phyloP scores from a whole-genome alignment of 2,113 vertebrate species.

The Telmatochromis brachygnathus region DNA sequence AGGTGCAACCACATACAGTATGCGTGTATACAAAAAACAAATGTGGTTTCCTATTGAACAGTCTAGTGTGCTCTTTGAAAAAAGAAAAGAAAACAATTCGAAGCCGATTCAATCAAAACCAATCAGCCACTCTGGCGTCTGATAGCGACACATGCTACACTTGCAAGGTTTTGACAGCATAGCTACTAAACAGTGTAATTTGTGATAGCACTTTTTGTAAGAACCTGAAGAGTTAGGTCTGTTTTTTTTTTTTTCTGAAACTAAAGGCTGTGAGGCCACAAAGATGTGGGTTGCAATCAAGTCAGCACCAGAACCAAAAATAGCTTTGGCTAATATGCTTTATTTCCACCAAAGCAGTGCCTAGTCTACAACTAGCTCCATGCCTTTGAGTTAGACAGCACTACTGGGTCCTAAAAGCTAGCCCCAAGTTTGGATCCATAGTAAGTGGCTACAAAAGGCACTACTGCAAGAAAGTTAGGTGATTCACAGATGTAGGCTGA shows the following conservation, averaged over 20 bases:
- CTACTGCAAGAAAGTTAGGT: not conserved
- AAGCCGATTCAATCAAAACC: not conserved
- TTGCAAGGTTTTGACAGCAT: not conserved
- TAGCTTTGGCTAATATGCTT: not conserved
- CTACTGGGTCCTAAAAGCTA: not conserved
- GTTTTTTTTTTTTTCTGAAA: not conserved
- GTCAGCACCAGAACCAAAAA: conserved; percentile 25
- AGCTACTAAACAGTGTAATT: not conserved
- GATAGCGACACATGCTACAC: not conserved
- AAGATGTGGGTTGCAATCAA: not conserved
- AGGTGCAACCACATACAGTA: conserved; percentile 13
- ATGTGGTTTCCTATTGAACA: not conserved
- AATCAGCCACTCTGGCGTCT: not conserved
- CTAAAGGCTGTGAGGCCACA: conserved; percentile 10
- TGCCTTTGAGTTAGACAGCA: not conserved
- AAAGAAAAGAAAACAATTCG: not conserved
- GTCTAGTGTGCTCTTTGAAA: not conserved
- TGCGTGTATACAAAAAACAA: not conserved
- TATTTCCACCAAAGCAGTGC: not conserved
- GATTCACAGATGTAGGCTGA: not conserved
- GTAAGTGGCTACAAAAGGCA: not conserved
- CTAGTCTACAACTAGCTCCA: not conserved
- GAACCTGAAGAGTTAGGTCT: conserved; percentile 20
- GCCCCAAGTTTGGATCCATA: not conserved
- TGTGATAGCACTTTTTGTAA: conserved; percentile 31